Evolutionary conservation across 2,113 vertebrate genomes (phyloP).

Genomic region (Oreochromis tanganicae): DNA sequence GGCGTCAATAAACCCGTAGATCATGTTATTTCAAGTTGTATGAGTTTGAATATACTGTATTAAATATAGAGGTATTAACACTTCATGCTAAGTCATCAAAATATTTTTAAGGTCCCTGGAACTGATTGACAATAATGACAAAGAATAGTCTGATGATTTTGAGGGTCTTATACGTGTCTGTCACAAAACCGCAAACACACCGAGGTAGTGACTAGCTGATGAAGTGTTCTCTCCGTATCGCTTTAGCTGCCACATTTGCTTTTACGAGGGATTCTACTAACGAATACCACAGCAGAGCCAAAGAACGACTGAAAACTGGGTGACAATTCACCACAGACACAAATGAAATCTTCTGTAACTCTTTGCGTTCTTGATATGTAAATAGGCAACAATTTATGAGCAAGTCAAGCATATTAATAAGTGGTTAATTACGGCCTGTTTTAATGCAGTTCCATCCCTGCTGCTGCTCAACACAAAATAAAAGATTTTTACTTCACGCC

Average conservation of each 20-base stretch:
- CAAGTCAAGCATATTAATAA: background rate
- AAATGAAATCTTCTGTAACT: background rate
- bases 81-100: background rate
- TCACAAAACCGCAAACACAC: background rate
- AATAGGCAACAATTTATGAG: background rate
- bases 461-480: background rate
- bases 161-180: background rate
- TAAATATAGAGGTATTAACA: background rate
- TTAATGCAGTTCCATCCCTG: background rate
- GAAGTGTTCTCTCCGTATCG: background rate
- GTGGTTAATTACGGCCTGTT: background rate
- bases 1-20: background rate
- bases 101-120: background rate
- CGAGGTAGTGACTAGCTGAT: background rate
- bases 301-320: background rate
- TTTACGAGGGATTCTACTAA: background rate
- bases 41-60: background rate
- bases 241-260: background rate
- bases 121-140: background rate
- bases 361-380: background rate
- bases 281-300: background rate
- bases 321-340: background rate
- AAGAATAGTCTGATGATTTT: background rate
- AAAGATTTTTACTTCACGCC: background rate
- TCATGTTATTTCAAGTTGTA: background rate